Percentiles rank a stretch among this genome's conserved stretches.
phyloP scores from a whole-genome alignment of 2,888 invertebrate genomes.

The Tiphia femorata region DNA sequence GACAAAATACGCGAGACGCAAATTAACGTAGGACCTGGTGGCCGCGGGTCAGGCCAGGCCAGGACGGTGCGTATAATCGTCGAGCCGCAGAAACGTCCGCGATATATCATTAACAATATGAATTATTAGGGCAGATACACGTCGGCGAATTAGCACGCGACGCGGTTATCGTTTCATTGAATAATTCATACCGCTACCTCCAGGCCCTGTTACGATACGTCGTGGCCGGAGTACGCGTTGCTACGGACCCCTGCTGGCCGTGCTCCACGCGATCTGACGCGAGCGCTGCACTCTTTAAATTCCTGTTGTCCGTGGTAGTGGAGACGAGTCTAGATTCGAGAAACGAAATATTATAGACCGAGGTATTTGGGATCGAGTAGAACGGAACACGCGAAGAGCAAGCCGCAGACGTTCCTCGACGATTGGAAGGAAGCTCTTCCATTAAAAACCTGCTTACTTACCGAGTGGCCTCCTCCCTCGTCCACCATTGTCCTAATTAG shows the following conservation, averaged over 20 bases:
- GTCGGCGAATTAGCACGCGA: constrained; percentile 47
- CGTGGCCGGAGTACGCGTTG: no score
- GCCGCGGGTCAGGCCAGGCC: background rate
- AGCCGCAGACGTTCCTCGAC: constrained; percentile 21
- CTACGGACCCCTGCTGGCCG: no score
- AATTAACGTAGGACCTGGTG: no score
- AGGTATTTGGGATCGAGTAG: no score
- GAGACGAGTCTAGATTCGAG: no score
- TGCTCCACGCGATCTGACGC: no score
- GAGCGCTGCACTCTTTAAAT: no score
- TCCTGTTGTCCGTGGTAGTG: no score
- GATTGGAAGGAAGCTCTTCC: constrained; percentile 36
- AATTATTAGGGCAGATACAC: constrained; percentile 46
- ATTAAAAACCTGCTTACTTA: constrained; percentile 50
- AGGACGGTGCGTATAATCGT: constrained; percentile 28
- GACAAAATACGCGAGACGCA: no score
- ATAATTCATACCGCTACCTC: constrained; percentile 49
- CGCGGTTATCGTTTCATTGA: constrained; percentile 49
- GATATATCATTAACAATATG: constrained; percentile 44
- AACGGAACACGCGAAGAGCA: background rate
- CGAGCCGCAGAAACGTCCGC: constrained; percentile 31
- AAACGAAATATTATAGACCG: no score
- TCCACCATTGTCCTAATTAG: constrained; percentile 53
- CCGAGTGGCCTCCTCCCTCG: no score
- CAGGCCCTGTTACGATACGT: no score